phyloP scores from a whole-genome alignment of 2,797 vertebrate species.

The Ateles fusciceps region DNA sequence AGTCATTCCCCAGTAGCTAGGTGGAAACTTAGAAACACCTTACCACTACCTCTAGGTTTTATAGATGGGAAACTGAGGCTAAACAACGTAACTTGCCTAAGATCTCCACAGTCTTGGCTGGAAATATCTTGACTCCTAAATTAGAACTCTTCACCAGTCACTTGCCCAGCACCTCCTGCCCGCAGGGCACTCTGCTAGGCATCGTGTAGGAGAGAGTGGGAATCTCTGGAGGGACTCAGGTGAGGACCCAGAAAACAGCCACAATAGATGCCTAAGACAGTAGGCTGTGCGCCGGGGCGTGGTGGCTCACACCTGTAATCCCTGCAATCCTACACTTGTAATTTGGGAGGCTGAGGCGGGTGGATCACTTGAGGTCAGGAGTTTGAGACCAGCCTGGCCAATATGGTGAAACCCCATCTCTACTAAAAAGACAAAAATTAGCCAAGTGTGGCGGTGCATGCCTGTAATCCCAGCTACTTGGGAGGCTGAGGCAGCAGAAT shows the following conservation, averaged over 20 bases:
- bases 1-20: background rate
- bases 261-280: background rate
- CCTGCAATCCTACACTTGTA: no score
- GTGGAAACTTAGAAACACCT: background rate
- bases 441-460: no score
- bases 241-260: background rate
- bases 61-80: background rate
- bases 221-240: background rate
- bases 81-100: background rate
- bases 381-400: no score
- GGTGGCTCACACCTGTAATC: background rate
- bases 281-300: background rate
- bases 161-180: background rate
- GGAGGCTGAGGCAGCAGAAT: no score
- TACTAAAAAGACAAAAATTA: no score
- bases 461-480: no score
- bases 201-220: background rate
- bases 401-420: no score
- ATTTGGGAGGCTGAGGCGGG: no score
- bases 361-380: no score
- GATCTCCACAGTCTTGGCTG: background rate
- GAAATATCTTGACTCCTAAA: background rate
- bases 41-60: background rate
- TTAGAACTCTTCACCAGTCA: background rate
- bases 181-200: background rate